A percentile compares a stretch with the other conserved stretches of the same genome.
Evolutionary conservation across 2,888 invertebrate genomes (phyloP).

Genomic region (Nephrotoma guestfalica): DNA sequence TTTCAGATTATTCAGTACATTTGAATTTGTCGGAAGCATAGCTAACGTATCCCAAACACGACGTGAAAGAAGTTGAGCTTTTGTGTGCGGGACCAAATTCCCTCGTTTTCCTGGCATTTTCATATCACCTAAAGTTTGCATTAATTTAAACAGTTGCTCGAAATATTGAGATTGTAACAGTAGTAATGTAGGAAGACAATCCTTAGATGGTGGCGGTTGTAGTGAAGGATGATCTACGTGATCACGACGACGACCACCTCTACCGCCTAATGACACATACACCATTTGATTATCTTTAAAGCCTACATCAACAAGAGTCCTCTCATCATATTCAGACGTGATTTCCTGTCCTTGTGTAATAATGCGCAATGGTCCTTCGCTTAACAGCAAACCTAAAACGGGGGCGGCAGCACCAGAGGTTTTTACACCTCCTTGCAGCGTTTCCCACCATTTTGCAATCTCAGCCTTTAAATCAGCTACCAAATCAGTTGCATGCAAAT

Average conservation of each 20-base stretch:
- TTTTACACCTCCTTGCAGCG: conserved; percentile 29
- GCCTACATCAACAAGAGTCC: conserved; percentile 78
- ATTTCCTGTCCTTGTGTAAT: conserved; percentile 90
- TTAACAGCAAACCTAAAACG: conserved; percentile 50
- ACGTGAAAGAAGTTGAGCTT: conserved; percentile 77
- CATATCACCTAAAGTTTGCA: conserved; percentile 82
- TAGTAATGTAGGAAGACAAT: conserved; percentile 71
- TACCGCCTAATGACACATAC: conserved; percentile 75
- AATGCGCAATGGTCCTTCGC: conserved; percentile 77
- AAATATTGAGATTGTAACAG: conserved; percentile 77
- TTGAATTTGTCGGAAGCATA: conserved; percentile 79
- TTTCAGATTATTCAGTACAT: conserved; percentile 50
- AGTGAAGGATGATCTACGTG: conserved; percentile 64
- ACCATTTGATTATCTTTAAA: conserved; percentile 91
- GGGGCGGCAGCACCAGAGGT: conserved; percentile 32
- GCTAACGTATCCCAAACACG: conserved; percentile 92
- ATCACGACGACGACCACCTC: conserved; percentile 38
- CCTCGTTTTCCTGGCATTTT: conserved; percentile 60
- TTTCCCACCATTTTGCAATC: conserved; percentile 92
- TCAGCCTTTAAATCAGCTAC: conserved; percentile 87
- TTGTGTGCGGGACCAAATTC: conserved; percentile 56
- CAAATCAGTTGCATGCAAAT: conserved; percentile 71
- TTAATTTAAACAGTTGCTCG: conserved; percentile 76
- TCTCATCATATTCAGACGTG: conserved; percentile 83
- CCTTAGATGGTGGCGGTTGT: conserved; percentile 72